A percentile compares a stretch with the other conserved stretches of the same genome.
phyloP scores from a whole-genome alignment of 2,888 invertebrate genomes.

The Caenorhabditis sp. region DNA sequence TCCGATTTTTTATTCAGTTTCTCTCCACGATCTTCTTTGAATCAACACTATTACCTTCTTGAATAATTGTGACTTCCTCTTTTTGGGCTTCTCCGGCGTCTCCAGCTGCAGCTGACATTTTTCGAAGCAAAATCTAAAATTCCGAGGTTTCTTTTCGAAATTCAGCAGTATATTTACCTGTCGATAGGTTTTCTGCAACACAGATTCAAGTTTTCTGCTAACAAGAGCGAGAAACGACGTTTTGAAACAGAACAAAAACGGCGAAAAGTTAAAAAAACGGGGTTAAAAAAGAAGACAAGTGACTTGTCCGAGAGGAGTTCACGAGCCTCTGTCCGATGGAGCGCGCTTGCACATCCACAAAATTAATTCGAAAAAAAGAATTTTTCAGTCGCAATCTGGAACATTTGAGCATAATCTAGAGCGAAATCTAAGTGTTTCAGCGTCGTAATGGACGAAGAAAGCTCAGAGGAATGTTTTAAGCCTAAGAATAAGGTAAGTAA shows the following conservation, averaged over 20 bases:
- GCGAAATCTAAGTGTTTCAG: slow-evolving; percentile 3
- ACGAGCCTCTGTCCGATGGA: slow-evolving; percentile 3
- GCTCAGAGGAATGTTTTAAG: slow-evolving; percentile 14
- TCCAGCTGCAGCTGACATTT: slow-evolving; percentile 29
- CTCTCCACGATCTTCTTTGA: too few species aligned
- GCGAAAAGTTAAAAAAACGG: not conserved
- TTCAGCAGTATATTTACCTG: not conserved
- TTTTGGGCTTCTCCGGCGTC: not conserved
- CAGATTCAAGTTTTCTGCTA: not conserved
- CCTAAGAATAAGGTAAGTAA: slow-evolving; percentile 38
- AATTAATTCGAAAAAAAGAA: slow-evolving; percentile 12
- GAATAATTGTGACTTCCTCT: slow-evolving; percentile 44
- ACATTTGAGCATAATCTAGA: not conserved
- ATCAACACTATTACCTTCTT: too few species aligned
- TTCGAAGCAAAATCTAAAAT: slow-evolving; percentile 21
- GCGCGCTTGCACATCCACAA: slow-evolving; percentile 37
- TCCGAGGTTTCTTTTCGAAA: not conserved
- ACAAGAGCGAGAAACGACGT: not conserved
- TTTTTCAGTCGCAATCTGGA: not conserved
- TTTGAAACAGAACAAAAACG: not conserved
- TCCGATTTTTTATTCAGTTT: too few species aligned
- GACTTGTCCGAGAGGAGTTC: slow-evolving; percentile 54
- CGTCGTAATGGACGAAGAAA: slow-evolving; percentile 31
- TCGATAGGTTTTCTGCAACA: not conserved
- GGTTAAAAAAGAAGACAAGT: not conserved